A percentile compares a stretch with the other conserved stretches of the same genome.
Conservation (phyloP, 2,797 vertebrate genomes). For the Diceros bicornis region DNA sequence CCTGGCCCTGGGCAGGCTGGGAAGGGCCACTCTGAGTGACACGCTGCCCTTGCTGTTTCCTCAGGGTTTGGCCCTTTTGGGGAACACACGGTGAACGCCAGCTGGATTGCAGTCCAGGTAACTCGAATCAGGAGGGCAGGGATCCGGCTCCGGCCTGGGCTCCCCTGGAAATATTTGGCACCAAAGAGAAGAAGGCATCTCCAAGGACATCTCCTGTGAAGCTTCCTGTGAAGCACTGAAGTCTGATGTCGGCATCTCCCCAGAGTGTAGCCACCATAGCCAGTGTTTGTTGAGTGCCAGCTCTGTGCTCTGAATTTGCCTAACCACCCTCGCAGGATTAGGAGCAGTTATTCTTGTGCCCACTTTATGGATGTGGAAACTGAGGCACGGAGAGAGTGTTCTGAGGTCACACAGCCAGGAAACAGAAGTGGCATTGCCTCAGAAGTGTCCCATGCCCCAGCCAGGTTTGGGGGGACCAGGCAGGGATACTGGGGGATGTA, state of each 20-base stretch:
- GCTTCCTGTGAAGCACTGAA: slow-evolving; percentile 71
- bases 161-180: not conserved
- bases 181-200: not conserved
- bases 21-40: slow-evolving; percentile 28
- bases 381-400: not conserved
- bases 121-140: not conserved
- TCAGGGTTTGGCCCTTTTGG: slow-evolving; percentile 97
- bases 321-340: not conserved
- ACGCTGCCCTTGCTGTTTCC: slow-evolving; percentile 77
- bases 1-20: not conserved
- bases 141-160: not conserved
- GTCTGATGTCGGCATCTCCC: slow-evolving; percentile 73
- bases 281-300: not conserved
- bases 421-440: slow-evolving; percentile 51
- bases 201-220: slow-evolving; percentile 72
- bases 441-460: not conserved
- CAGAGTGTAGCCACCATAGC: not conserved
- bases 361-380: not conserved
- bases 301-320: not conserved
- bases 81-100: slow-evolving; percentile 95
- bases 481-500: not conserved
- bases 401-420: not conserved
- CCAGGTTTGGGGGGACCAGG: not conserved
- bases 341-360: not conserved
- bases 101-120: slow-evolving; percentile 99